Conservation (phyloP, 2,888 invertebrate species). For the Amaurobius ferox region DNA sequence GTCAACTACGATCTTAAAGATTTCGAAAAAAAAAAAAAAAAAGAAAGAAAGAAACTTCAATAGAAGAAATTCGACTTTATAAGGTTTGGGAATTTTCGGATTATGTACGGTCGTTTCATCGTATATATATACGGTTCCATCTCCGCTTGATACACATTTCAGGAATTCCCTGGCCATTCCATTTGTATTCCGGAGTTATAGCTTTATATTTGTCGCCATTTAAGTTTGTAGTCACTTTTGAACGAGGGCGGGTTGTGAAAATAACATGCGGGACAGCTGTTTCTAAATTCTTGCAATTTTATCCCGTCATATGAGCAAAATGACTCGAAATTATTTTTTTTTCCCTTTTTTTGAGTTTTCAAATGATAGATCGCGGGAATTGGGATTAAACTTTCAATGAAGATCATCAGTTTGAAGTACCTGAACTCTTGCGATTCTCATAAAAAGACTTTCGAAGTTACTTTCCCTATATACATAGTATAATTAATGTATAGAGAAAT, state of each 20-base stretch:
- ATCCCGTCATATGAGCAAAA: no score
- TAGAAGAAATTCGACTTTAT: slow-evolving; percentile 60
- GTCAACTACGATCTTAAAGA: slow-evolving; percentile 23
- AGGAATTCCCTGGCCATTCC: slow-evolving; percentile 36
- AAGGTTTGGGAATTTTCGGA: slow-evolving; percentile 46
- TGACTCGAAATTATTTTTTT: no score
- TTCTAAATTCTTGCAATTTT: slow-evolving; percentile 1
- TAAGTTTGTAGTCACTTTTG: slow-evolving; percentile 7
- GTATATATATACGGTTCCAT: slow-evolving; percentile 45
- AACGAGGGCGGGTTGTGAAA: neutral
- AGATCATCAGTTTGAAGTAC: no score
- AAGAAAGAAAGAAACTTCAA: slow-evolving; percentile 52
- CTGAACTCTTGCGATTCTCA: no score
- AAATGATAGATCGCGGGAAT: no score
- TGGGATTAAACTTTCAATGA: no score
- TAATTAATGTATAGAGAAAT: no score
- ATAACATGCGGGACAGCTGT: neutral
- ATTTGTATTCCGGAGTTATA: slow-evolving; percentile 57
- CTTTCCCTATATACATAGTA: no score
- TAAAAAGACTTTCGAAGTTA: no score
- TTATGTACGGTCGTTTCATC: slow-evolving; percentile 41
- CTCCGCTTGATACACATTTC: slow-evolving; percentile 43
- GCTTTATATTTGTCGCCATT: slow-evolving; percentile 66
- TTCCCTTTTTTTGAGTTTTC: no score
- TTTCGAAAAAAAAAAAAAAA: slow-evolving; percentile 8